A percentile compares a stretch with the other conserved stretches of the same genome.
phyloP scores from a whole-genome alignment of 2,888 invertebrate species.

The Heliconius erato region DNA sequence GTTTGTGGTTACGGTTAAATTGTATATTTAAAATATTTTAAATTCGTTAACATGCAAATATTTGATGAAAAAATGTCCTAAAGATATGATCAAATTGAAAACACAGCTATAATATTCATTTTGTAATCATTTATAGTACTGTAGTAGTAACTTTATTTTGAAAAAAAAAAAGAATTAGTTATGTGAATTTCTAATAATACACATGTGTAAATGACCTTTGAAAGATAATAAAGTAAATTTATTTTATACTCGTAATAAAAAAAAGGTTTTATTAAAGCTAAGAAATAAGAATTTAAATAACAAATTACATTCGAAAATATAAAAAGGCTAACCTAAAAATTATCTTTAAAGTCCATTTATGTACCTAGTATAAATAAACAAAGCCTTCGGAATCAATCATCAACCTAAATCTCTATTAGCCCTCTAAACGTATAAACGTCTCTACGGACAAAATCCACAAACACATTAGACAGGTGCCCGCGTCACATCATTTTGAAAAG shows the following conservation, averaged over 20 bases:
- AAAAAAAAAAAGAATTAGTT: background rate
- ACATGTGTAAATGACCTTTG: background rate
- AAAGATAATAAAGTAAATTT: background rate
- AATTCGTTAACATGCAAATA: background rate
- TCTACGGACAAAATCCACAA: conserved; percentile 61
- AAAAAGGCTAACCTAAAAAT: background rate
- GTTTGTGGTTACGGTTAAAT: background rate
- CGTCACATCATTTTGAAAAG: conserved; percentile 79
- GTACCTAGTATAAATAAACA: conserved; percentile 26
- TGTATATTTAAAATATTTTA: background rate
- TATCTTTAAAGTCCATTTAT: conserved; percentile 1
- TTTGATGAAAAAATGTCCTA: background rate
- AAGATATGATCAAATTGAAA: background rate
- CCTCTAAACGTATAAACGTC: conserved; percentile 60
- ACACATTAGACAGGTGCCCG: conserved; percentile 64
- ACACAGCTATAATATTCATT: no score
- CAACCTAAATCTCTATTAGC: conserved; percentile 60
- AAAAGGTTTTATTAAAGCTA: background rate
- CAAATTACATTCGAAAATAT: background rate
- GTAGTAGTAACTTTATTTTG: background rate
- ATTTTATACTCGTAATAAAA: background rate
- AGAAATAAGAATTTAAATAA: background rate
- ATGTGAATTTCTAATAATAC: background rate
- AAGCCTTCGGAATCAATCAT: conserved; percentile 70
- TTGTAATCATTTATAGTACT: no score